Conservation (phyloP, 2,797 vertebrate species). For the Clarias pachynema region DNA sequence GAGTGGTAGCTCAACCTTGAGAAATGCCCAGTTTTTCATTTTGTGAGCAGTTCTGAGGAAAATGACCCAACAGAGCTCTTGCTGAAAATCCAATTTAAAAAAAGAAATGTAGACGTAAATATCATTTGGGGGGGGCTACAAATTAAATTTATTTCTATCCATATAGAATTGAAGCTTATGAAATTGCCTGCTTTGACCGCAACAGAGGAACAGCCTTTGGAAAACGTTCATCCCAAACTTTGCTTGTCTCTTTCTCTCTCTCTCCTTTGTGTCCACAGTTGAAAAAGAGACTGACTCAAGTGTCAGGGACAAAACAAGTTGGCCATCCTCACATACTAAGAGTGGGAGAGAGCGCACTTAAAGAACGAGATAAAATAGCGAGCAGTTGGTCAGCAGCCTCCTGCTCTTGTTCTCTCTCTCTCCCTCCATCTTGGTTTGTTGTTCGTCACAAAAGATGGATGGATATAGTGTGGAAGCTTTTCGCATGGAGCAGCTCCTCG, state of each 20-base stretch:
- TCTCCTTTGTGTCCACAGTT: slow-evolving; percentile 82
- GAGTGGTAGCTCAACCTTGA: slow-evolving; percentile 18
- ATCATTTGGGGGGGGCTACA: slow-evolving; percentile 12
- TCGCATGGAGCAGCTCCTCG: slow-evolving; percentile 73
- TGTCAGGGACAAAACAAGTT: slow-evolving; percentile 76
- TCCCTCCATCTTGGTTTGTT: slow-evolving; percentile 75
- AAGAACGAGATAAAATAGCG: slow-evolving; percentile 70
- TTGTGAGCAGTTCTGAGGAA: slow-evolving; percentile 70
- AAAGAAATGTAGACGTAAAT: slow-evolving; percentile 21
- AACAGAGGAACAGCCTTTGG: slow-evolving; percentile 60
- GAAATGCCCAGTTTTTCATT: slow-evolving; percentile 54
- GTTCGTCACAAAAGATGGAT: slow-evolving; percentile 78
- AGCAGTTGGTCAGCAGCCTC: slow-evolving; percentile 50
- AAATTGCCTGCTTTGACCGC: slow-evolving; percentile 70
- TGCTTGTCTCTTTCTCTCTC: slow-evolving; percentile 76
- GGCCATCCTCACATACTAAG: slow-evolving; percentile 75
- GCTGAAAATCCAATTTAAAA: slow-evolving; percentile 21
- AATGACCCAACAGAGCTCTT: slow-evolving; percentile 63
- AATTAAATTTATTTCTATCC: slow-evolving; percentile 25
- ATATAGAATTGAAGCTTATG: slow-evolving; percentile 53
- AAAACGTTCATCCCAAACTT: slow-evolving; percentile 76
- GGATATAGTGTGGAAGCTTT: slow-evolving; percentile 81
- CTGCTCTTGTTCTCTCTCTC: slow-evolving; percentile 62
- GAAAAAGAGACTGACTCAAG: slow-evolving; percentile 81
- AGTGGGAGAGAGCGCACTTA: slow-evolving; percentile 74